Base-by-base conservation (phyloP, 1,140 invertebrate species). In the Caenorhabditis brenneri region DNA sequence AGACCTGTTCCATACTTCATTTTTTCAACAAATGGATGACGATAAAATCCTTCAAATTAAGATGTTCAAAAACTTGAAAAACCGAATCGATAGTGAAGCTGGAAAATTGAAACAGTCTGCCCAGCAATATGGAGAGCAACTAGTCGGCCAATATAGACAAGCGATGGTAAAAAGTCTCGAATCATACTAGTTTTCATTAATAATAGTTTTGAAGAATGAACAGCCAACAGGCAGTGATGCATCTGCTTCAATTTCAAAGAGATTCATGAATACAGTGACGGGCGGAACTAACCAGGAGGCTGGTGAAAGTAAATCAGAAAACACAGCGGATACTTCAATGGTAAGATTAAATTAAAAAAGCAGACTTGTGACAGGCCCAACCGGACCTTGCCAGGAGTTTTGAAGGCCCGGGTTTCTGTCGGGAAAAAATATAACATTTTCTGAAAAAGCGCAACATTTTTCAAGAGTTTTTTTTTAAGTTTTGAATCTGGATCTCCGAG, bases 11-110 rank as follows among this genome's bases (percentile, higher is more conserved):
- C 39, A 42, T 42, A n/a, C n/a, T n/a, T n/a, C n/a, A n/a, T n/a
- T n/a, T 22, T n/a, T 51, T 4, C 19, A n/a, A 0, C 19, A n/a
- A 22, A 51, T n/a, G 16, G 3, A n/a, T 27, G 27, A 74, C 24
- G 33, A 0, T 19, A 19, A 1, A 24, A 22, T 12, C 19, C 15
- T 65, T 16, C 33, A 65, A n/a, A 16, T 29, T 58, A 15, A 74
- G n/a, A 74, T 42, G 36, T 74, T 74, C n/a, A 74, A 74, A 74
- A 74, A 74, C 36, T 29, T 74, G n/a, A 74, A 42, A 74, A 74
- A 42, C 36, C 65, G 65, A 31, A 7, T 74, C n/a, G 65, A 74
- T 74, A 42, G 33, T 42, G 65, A 74, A 74, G 65, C 65, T 31
- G 65, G 65, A 24, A 74, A 74, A 29, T 29, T 74, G n/a, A 74